Base-by-base conservation (phyloP, 2,113 vertebrate species). In the Taxidea taxus region DNA sequence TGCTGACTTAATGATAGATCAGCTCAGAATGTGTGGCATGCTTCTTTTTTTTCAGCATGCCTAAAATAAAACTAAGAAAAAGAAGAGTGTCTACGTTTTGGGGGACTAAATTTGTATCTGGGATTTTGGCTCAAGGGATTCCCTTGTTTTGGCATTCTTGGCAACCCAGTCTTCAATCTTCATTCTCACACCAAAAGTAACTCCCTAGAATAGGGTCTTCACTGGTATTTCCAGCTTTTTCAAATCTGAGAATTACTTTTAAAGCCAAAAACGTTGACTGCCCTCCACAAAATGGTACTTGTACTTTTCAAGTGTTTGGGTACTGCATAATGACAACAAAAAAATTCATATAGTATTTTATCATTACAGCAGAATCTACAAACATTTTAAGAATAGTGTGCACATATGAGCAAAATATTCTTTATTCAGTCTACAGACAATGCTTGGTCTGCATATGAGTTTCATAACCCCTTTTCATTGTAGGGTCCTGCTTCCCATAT, bases 1-100 rank as follows among this genome's bases (percentile, higher is more conserved):
- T 94, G 88, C 72, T 47, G 60, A 89, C 77, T 66, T 97, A 97
- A 88, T 95, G 93, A 95, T 44, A 96, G 66, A 86, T 60, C 34
- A 60, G 34, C 77, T 81, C 51, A 80, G 89, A 74, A 94, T 68
- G n/a, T 60, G 15, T 78, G 83, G 34, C 21, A 3, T 62, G 18
- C 21, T 89, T 87, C 75, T 93, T 89, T 31, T 94, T 93, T 89
- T 31, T 93, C 86, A 87, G 82, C 54, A 70, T 74, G 82, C 86
- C 42, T 68, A 14, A 87, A 90, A 90, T 75, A 90, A 92, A 92
- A 74, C 49, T 75, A 51, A 91, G 27, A 27, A 85, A 90, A 91
- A 89, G n/a, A 85, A 88, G 31, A 62, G 20, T 18, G 25, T n/a
- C 42, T 90, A 49, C 25, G 60, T 70, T 92, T 97, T 62, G n/a